phyloP scores from a whole-genome alignment of 2,888 invertebrate species.

The Teinopalpus imperialis region DNA sequence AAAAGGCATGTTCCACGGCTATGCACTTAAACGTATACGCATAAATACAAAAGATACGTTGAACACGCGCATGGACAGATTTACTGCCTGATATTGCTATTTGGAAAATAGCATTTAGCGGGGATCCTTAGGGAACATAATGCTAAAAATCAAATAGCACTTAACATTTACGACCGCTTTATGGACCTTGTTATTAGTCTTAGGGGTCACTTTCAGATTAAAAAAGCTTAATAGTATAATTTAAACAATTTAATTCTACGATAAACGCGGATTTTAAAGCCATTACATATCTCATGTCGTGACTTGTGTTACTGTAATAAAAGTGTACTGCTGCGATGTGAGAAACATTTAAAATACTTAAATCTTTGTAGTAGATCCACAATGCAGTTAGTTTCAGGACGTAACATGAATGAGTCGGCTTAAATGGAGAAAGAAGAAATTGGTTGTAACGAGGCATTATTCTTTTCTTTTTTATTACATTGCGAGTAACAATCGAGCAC shows the following conservation, averaged over 20 bases:
- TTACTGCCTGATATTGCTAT: slow-evolving; percentile 4
- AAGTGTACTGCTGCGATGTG: slow-evolving; percentile 7
- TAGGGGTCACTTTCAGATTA: slow-evolving; percentile 19
- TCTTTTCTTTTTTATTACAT: too few species aligned
- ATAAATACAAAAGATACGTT: too few species aligned
- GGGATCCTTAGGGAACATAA: slow-evolving; percentile 3
- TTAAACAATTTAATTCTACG: slow-evolving; percentile 21
- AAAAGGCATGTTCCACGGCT: too few species aligned
- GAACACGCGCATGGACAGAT: too few species aligned
- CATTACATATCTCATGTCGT: slow-evolving; percentile 4
- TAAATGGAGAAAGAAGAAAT: too few species aligned
- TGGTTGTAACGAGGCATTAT: too few species aligned
- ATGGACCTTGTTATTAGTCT: slow-evolving; percentile 12
- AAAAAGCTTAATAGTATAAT: slow-evolving; percentile 19
- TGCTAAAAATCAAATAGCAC: slow-evolving; percentile 19
- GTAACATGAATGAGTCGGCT: too few species aligned
- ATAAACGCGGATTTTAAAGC: slow-evolving; percentile 12
- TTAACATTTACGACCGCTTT: slow-evolving; percentile 20
- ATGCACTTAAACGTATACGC: too few species aligned
- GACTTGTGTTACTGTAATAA: slow-evolving; percentile 12
- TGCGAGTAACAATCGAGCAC: too few species aligned
- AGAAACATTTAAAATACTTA: background rate
- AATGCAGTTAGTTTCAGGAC: too few species aligned
- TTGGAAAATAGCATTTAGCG: background rate
- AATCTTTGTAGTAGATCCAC: too few species aligned